Evolutionary conservation across 2,888 invertebrate species (phyloP).

Genomic region (Acanthoscelides obtectus): DNA sequence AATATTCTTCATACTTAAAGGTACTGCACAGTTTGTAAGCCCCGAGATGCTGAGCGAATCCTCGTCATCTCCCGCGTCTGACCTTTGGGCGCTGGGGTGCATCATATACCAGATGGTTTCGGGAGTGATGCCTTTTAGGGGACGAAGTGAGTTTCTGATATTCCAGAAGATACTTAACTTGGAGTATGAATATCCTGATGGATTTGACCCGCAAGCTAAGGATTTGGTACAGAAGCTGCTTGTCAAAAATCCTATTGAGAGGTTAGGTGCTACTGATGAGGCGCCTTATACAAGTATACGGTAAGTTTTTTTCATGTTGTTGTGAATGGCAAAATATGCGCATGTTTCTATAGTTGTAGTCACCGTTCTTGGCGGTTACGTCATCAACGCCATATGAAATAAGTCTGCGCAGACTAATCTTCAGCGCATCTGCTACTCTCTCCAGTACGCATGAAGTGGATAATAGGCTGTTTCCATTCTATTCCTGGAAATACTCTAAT

Average conservation of each 20-base stretch:
- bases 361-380: no score
- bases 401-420: no score
- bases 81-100: conserved; percentile 97
- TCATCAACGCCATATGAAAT: no score
- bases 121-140: conserved; percentile 55
- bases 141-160: conserved; percentile 89
- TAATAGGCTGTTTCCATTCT: no score
- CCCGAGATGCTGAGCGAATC: conserved; percentile 89
- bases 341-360: no score
- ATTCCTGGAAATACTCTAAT: no score
- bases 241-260: conserved; percentile 71
- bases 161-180: conserved; percentile 92
- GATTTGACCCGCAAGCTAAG: conserved; percentile 80
- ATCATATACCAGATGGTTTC: conserved; percentile 96
- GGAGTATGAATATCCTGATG: conserved; percentile 89
- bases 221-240: conserved; percentile 84
- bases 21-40: conserved; percentile 98
- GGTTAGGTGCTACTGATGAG: conserved; percentile 78
- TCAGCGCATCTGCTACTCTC: no score
- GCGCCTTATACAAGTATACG: conserved; percentile 77
- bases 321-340: no score
- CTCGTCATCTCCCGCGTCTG: conserved; percentile 72
- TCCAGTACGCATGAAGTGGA: no score
- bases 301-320: no score
- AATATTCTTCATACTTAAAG: conserved; percentile 69